Evolutionary conservation across 2,888 invertebrate genomes (phyloP).

Genomic region (Caenorhabditis sp.): DNA sequence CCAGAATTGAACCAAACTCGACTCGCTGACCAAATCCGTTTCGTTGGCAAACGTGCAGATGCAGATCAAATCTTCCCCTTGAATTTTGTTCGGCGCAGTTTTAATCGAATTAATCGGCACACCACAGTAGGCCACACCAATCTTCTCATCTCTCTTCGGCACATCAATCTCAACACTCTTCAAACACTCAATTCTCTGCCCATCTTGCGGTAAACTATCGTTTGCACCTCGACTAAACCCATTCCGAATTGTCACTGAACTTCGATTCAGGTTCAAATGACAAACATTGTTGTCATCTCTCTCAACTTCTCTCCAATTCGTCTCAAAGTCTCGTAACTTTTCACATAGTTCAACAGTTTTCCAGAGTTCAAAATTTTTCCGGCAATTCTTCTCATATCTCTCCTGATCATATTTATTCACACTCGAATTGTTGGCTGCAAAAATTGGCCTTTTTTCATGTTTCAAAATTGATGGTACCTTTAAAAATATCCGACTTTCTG

Average conservation of each 20-base stretch:
- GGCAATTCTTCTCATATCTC: background rate
- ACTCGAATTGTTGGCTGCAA: background rate
- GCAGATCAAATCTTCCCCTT: constrained; percentile 30
- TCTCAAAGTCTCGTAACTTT: too few relatives aligned
- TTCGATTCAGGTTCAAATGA: constrained; percentile 8
- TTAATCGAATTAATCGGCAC: constrained; percentile 29
- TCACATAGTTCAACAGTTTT: too few relatives aligned
- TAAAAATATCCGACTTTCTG: background rate
- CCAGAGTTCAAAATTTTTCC: background rate
- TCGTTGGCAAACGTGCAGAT: constrained; percentile 29
- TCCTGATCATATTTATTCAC: background rate
- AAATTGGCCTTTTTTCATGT: background rate
- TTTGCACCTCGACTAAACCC: background rate
- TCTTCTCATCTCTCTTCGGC: background rate
- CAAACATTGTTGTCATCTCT: constrained; percentile 1
- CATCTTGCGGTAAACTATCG: background rate
- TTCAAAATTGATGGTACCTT: background rate
- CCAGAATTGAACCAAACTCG: constrained; percentile 35
- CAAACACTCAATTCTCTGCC: constrained; percentile 7
- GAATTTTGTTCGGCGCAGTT: constrained; percentile 21
- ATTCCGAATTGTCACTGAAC: constrained; percentile 9
- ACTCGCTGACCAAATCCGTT: constrained; percentile 13
- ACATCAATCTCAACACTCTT: background rate
- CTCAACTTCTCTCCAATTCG: background rate
- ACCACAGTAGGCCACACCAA: constrained; percentile 24